Evolutionary conservation across 1,140 invertebrate genomes (phyloP), one percentile per base, ranked within the genome.

Genomic region (Nasonia giraulti): DNA sequence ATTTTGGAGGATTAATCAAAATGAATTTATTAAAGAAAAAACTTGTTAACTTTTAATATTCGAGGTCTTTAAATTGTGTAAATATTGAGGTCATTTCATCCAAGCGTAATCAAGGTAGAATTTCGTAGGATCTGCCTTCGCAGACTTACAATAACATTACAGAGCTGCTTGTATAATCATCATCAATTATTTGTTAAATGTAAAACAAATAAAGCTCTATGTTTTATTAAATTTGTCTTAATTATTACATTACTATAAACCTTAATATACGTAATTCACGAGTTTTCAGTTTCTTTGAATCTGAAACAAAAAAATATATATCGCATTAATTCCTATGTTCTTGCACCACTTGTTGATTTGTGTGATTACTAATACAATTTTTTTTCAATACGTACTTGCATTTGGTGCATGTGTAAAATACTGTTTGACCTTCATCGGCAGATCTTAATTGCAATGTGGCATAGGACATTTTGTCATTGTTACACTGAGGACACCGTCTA

Each of bases 381-480:
- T 71, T 85, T 69, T 27, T 27, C 27, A 66, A 81, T 76, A 95
- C 95, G 89, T 95, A 97, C 96, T 97, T 97, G 97, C 99, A 99
- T 89, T 97, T 96, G 31, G 96, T 95, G 94, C 99, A 99, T 5
- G 97, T 98, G 87, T 98, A 99, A 93, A 99, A 99, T 6, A 99
- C 97, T 17, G 99, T 99, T 93, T 99, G 99, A 0, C 99, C 99
- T 96, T 99, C 99, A 96, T 99, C 99, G 62, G 98, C 98, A 8
- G 98, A 99, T 89, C 99, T 93, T 1, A 99, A 94, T 91, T 99
- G 99, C 73, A 98, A 92, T 0, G 98, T 99, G 14, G 97, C 96
- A 93, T 99, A 99, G 1, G 96, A 97, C 97, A 99, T 99, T 91
- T 96, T 96, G 76, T 98, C 95, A 93, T 98, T 95, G 47, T 95